A percentile compares a stretch with the other conserved stretches of the same genome.
These are phyloP conservation scores for Caracal caracal DNA, from an alignment of 2,113 vertebrate species.

Conservation along the genomic window DNA sequence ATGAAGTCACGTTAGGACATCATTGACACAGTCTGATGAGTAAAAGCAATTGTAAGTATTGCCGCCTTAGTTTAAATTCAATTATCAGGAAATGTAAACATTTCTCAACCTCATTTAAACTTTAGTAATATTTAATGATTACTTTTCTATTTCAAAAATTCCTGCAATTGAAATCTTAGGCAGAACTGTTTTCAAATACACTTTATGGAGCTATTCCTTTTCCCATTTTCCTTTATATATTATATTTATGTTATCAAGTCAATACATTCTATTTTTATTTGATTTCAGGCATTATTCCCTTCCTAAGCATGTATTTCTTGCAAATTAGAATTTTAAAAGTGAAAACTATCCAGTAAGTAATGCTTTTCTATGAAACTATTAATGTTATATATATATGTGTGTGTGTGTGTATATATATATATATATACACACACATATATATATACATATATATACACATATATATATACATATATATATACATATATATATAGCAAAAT, in stretches of 20 bases:
- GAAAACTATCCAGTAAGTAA: background rate
- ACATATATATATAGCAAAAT: background rate
- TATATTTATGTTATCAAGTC: background rate
- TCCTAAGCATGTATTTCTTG: background rate
- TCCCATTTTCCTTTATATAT: background rate
- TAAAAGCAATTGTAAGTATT: background rate
- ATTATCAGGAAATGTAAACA: constrained; percentile 13
- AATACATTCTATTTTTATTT: constrained; percentile 25
- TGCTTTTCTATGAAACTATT: background rate
- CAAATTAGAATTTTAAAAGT: background rate
- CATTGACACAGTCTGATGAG: background rate
- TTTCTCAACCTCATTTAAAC: background rate
- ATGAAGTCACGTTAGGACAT: background rate
- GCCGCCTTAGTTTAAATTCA: background rate
- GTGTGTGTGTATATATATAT: no score
- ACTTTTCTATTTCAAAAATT: constrained; percentile 2
- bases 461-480: no score
- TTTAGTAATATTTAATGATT: background rate
- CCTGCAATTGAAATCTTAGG: background rate
- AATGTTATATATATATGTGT: background rate
- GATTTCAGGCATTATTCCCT: background rate
- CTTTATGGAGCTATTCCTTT: background rate
- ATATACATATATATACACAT: rapidly evolving
- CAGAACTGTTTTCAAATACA: background rate
- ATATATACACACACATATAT: no score